Base-by-base conservation (phyloP, 2,113 vertebrate genomes). In the Aspiorhynchus laticeps region DNA sequence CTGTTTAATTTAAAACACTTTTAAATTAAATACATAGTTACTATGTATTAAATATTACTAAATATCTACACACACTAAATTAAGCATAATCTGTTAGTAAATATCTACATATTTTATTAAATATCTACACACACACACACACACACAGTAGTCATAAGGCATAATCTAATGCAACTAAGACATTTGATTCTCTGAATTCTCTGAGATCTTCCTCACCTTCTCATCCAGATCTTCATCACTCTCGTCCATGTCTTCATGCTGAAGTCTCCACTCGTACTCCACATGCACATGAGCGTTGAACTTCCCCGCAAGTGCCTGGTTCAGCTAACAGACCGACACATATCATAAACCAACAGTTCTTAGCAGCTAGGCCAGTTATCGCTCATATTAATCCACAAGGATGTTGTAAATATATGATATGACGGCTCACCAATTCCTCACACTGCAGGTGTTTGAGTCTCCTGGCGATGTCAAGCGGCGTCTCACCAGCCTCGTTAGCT, bases 401-500 rank as follows among this genome's bases (percentile, higher is more conserved):
- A 41, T 4, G 5, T 19, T 43, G n/a, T 51, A 14, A 14, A 76
- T 56, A 41, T 26, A 61, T 41, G 19, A 46, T 9, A 24, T 24
- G 21, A n/a, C 2, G 48, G 53, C 98, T 97, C 95, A 99, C 98
- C 98, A 98, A 73, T 86, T 99, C 98, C 89, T 99, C 98, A 69
- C 98, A 99, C 94, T 96, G 98, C 63, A 95, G 92, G 48, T 99
- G 98, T 91, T 97, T 97, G 73, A 99, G 96, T 84, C 98, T 94
- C 89, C 93, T 96, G 48, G 98, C 98, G 24, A 99, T 99, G 93
- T 99, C 98, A 90, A 99, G 93, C 0, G 98, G 97, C 0, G 98
- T 99, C 95, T 99, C 98, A 78, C 98, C 98, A 0, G 96, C 95
- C 92, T 99, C 98, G 33, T 99, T 99, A 78, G 98, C 98, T 99